These are phyloP conservation scores for Zoroaster sp. DNA, from an alignment of 53 echinoderm and acorn worm species.

Conservation along the genomic window DNA sequence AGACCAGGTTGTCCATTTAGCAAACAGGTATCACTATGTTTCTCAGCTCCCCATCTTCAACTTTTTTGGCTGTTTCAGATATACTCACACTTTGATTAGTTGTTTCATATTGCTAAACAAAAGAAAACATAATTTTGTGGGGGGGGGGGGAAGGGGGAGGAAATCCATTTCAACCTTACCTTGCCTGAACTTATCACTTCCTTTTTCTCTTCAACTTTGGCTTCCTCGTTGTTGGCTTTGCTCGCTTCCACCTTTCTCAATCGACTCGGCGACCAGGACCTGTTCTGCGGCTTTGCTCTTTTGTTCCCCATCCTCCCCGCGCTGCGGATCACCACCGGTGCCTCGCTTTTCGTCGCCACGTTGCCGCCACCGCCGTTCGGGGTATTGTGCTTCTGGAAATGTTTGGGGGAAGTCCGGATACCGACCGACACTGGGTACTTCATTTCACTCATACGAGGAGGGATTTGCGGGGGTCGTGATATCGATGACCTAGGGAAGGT, in stretches of 20 bases:
- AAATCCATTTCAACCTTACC: background rate
- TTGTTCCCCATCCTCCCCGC: conserved; percentile 4
- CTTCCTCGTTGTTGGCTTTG: conserved; percentile 6
- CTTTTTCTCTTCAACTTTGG: background rate
- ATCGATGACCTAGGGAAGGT: background rate
- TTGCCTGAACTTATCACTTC: conserved; percentile 4
- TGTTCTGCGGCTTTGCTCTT: background rate
- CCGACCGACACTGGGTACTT: background rate
- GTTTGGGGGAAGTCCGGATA: conserved; percentile 29
- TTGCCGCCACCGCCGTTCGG: background rate
- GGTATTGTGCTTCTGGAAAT: conserved; percentile 37
- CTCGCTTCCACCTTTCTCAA: conserved; percentile 9
- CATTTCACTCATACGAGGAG: conserved; percentile 13
- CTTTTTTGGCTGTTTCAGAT: too few relatives aligned
- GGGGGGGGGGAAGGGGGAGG: too few relatives aligned
- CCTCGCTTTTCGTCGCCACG: background rate
- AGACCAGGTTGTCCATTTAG: too few relatives aligned
- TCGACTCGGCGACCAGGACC: conserved; percentile 28
- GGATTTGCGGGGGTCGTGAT: conserved; percentile 10
- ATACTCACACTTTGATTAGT: too few relatives aligned
- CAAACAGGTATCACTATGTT: too few relatives aligned
- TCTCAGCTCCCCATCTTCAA: too few relatives aligned
- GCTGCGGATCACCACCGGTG: background rate
- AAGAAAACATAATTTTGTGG: too few relatives aligned
- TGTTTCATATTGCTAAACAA: too few relatives aligned